phyloP scores from a whole-genome alignment of 53 echinoderm and acorn worm species.

The Stichopus horrens region DNA sequence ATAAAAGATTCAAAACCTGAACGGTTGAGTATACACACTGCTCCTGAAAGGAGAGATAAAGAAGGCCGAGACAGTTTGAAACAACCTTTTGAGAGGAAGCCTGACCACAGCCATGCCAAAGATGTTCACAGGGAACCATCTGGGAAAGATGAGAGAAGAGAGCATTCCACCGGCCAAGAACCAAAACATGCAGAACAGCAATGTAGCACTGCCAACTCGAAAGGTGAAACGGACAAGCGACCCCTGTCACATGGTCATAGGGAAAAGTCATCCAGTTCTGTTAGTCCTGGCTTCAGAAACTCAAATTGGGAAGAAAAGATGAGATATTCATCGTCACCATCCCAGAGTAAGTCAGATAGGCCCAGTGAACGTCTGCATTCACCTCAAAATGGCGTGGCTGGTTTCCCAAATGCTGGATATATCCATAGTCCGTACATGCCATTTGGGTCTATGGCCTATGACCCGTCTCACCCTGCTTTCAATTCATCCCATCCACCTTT shows the following conservation, averaged over 20 bases:
- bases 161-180: slow-evolving; percentile 30
- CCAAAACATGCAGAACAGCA: slow-evolving; percentile 12
- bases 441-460: slow-evolving; percentile 77
- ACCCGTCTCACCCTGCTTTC: slow-evolving; percentile 84
- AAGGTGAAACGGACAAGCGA: slow-evolving; percentile 17
- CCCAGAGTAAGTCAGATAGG: slow-evolving; percentile 60
- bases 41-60: slow-evolving; percentile 50
- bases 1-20: slow-evolving; percentile 23
- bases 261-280: slow-evolving; percentile 23
- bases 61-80: slow-evolving; percentile 30
- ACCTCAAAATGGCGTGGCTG: slow-evolving; percentile 48
- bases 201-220: slow-evolving; percentile 1
- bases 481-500: slow-evolving; percentile 56
- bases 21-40: slow-evolving; percentile 12
- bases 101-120: not conserved
- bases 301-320: slow-evolving; percentile 31
- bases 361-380: slow-evolving; percentile 69
- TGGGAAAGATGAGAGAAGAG: slow-evolving; percentile 24
- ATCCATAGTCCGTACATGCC: slow-evolving; percentile 54
- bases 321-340: slow-evolving; percentile 48
- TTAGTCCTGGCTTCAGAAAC: slow-evolving; percentile 25
- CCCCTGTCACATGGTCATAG: slow-evolving; percentile 17
- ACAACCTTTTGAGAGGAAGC: slow-evolving; percentile 10
- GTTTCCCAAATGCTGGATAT: slow-evolving; percentile 37
- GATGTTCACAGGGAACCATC: slow-evolving; percentile 10